Base-by-base conservation (phyloP, 2,113 vertebrate genomes). In the Macrotis lagotis region DNA sequence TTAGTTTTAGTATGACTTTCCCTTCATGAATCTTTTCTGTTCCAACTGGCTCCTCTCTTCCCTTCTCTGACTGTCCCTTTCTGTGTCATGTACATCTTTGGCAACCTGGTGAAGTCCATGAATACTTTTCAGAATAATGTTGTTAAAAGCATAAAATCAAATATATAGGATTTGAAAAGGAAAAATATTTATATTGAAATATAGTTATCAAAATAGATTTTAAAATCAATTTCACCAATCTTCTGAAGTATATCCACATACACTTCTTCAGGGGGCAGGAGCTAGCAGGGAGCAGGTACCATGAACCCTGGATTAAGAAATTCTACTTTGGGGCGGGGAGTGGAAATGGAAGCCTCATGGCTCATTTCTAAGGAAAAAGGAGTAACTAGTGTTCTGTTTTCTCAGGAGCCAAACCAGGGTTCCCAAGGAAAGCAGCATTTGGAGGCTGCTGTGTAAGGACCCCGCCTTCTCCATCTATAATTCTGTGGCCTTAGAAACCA, bases 381-480 rank as follows among this genome's bases (percentile, higher is more conserved):
- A 55, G 2, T 95, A 95, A 95, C 0, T 2, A 48, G 14, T 89
- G 48, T 31, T 90, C 2, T 59, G 66, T 91, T 94, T 83, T 97
- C 92, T 94, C 92, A 55, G 9, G 12, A 98, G 97, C 22, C 94
- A 95, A 31, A 83, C 66, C 66, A 97, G 97, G 96, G 66, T 96
- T 92, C 96, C 97, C 92, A 74, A 50, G 90, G 94, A 96, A 89
- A 96, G 92, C 52, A 90, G 90, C 37, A 93, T 98, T 48, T 94
- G 95, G 88, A 44, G 9, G 48, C 24, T 97, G 26, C 95, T 97
- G 25, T 98, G 97, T 51, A 31, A 94, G n/a, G 97, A 98, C 7
- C 92, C 96, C 37, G 44, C 47, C 92, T 98, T 97, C 48, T n/a
- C 89, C 11, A 83, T 89, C 93, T 98, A 97, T 94, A 97, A 97